A percentile compares a stretch with the other conserved stretches of the same genome.
Evolutionary conservation across 2,888 invertebrate species (phyloP).

Genomic region (Ceramica pisi): DNA sequence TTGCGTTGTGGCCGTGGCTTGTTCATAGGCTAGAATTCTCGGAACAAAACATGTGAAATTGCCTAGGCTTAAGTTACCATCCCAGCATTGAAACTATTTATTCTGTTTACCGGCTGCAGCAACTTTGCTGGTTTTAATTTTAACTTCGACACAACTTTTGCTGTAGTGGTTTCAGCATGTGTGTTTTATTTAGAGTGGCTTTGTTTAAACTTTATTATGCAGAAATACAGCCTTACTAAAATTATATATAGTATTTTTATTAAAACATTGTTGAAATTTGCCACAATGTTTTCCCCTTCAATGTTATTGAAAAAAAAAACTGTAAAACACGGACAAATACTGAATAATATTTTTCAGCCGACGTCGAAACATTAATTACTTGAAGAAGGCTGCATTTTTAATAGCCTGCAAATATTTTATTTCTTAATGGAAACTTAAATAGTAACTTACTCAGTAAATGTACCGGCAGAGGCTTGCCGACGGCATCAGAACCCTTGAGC

Average conservation of each 20-base stretch:
- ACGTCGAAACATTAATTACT: background rate
- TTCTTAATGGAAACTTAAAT: conserved; percentile 5
- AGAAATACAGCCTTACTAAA: background rate
- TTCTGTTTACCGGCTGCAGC: conserved; percentile 50
- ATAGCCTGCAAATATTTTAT: conserved; percentile 10
- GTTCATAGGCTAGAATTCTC: conserved; percentile 9
- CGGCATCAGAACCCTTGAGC: conserved; percentile 86
- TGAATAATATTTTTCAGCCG: conserved; percentile 9
- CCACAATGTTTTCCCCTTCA: background rate
- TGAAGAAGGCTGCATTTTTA: background rate
- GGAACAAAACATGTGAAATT: conserved; percentile 37
- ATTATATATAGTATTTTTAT: background rate
- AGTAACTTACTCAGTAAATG: conserved; percentile 89
- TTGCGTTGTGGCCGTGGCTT: background rate
- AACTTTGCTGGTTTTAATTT: conserved; percentile 59
- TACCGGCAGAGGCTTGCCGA: conserved; percentile 86
- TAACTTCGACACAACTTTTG: conserved; percentile 50
- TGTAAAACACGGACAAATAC: background rate
- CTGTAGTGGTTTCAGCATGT: conserved; percentile 29
- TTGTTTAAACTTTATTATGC: conserved; percentile 4
- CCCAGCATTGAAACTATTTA: conserved; percentile 39
- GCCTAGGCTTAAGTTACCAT: conserved; percentile 39
- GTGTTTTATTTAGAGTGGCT: conserved; percentile 31
- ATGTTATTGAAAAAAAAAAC: background rate
- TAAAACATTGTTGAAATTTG: background rate